Evolutionary conservation across 1,140 invertebrate genomes (phyloP), one percentile per base, ranked within the genome.

Genomic region (Lysiphlebus fabarum): DNA sequence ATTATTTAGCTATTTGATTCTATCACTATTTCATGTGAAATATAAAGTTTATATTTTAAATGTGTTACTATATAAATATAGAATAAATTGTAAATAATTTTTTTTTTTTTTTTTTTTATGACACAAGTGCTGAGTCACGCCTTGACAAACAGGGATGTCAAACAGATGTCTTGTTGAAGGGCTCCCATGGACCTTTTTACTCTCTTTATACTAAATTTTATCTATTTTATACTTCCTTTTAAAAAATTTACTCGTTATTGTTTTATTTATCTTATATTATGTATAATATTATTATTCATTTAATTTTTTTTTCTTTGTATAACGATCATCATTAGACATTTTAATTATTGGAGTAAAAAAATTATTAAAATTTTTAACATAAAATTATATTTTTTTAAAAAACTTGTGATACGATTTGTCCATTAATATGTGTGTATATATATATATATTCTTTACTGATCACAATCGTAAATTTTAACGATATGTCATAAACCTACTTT

Each of bases 101-200:
- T n/a, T n/a, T n/a, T n/a, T n/a, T 40, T 14, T 9, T 12, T 11
- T 8, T 53, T 33, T 53, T 44, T 45, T 53, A 50, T 50, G 66
- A 66, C 70, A 67, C 75, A 78, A 80, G 78, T 78, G 78, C 72
- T 75, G 75, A 80, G 77, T 80, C 78, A 80, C 78, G 78, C 78
- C 78, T 78, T 78, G 77, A 71, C 76, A 76, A 77, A 78, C 76
- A 73, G 75, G 74, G 76, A 78, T 78, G 76, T 78, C 77, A 79
- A 78, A 78, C 77, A 80, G 76, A 79, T 79, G 76, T 78, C 74
- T 72, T 26, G 17, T 26, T 26, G 17, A 26, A 26, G 17, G 17
- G 17, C 17, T 63, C 58, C 53, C 37, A 50, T 58, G 36, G 49
- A n/a, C 36, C 11, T 51, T 56, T n/a, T 47, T 37, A 49, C 53